Conservation (phyloP, 2,797 vertebrate genomes). For the Ptychadena robeensis region DNA sequence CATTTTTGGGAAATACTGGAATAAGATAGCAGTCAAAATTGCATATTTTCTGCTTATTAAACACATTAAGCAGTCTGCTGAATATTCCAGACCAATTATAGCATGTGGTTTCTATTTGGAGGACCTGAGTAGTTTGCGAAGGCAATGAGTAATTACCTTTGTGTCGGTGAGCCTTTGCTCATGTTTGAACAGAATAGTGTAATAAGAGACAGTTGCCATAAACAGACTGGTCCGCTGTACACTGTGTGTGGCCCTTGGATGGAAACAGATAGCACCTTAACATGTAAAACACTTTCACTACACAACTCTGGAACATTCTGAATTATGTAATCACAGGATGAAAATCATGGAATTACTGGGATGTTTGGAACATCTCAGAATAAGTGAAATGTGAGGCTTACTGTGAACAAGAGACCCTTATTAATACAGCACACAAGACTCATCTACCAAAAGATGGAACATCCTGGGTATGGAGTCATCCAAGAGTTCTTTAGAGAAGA, state of each 20-base stretch:
- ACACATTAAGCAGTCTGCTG: slow-evolving; percentile 87
- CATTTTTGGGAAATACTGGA: slow-evolving; percentile 75
- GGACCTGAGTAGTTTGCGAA: slow-evolving; percentile 76
- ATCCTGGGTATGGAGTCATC: not conserved
- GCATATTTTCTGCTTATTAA: slow-evolving; percentile 96
- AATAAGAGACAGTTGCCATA: slow-evolving; percentile 83
- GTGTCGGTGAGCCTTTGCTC: slow-evolving; percentile 77
- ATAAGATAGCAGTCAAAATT: slow-evolving; percentile 83
- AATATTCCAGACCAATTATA: slow-evolving; percentile 75
- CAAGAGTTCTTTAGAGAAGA: not conserved
- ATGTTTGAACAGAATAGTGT: slow-evolving; percentile 73
- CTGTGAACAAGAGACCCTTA: not conserved
- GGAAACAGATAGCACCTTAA: slow-evolving; percentile 77
- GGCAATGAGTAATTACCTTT: slow-evolving; percentile 80
- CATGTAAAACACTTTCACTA: slow-evolving; percentile 68
- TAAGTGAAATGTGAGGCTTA: slow-evolving; percentile 20
- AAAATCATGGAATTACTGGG: slow-evolving; percentile 68
- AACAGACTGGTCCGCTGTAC: slow-evolving; percentile 77
- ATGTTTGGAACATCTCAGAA: slow-evolving; percentile 65
- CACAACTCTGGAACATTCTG: slow-evolving; percentile 69
- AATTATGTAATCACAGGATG: slow-evolving; percentile 72
- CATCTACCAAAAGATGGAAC: not conserved
- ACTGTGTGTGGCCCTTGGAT: slow-evolving; percentile 79
- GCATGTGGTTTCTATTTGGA: slow-evolving; percentile 99
- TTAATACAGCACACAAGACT: not conserved